Evolutionary conservation across 1,140 invertebrate species (phyloP), one percentile per base, ranked within the genome.

Genomic region (Agrilus planipennis): DNA sequence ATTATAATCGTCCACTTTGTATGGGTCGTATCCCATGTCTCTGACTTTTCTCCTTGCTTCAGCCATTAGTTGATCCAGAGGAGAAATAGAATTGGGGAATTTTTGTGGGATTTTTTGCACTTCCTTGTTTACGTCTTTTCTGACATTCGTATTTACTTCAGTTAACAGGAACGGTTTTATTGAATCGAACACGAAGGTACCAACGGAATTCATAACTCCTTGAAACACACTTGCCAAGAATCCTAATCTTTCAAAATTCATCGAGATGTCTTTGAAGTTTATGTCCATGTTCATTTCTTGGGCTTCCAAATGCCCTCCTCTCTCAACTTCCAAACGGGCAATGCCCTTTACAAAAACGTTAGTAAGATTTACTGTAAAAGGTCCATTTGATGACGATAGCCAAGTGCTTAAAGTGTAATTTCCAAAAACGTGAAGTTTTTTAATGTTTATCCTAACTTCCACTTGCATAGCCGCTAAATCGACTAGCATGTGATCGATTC

Each of bases 41-140:
- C 75, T 71, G 2, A 89, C 77, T 50, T 78, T 74, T 47, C 77
- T 79, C 7, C 85, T 67, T 1, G 70, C 70, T 52, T 84, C 78
- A 3, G 78, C 73, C 23, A 89, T 72, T 7, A 80, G 73, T 70
- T 85, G 82, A 50, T 90, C 85, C 30, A 89, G 67, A 0, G 85
- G 85, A 6, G 82, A 79, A 47, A 89, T 84, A 0, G 85, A 89
- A 60, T 89, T 89, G 0, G 84, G 83, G 51, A 89, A 82, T 29
- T 73, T 75, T 51, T 81, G 73, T 4, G 79, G 71, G 7, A 84
- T 55, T 47, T 78, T 69, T 42, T 61, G 62, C 40, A 70, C 65
- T 42, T 71, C 64, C 31, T 69, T 65, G 42, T 72, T 70, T 5
- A 71, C 61, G 48, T 72, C 66, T 3, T 63, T 66, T 40, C 69